Evolutionary conservation across 2,888 invertebrate genomes (phyloP), one percentile per base, ranked within the genome.

Genomic region (Drosophila eohydei): DNA sequence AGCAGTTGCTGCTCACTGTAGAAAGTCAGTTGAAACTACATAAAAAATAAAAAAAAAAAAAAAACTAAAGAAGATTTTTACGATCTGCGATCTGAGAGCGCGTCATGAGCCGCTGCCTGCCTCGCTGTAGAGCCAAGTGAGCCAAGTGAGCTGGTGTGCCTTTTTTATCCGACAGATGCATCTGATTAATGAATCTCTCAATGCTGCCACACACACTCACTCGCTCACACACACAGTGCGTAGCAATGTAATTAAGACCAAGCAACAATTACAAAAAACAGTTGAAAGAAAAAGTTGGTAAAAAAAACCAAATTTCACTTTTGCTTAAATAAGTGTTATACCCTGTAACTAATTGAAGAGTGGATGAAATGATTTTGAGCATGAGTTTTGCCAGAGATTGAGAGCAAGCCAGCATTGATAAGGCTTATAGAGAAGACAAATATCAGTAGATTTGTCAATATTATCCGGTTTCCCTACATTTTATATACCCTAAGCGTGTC

Each of bases 151-250:
- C 48, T 58, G 28, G 21, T 66, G 46, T 55, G 54, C 61, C 56
- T 74, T 75, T 78, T 89, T 88, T 89, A 88, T 89, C 85, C 88
- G 85, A 88, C 88, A 89, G 88, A 85, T 86, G 86, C 86, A 88
- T 88, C 86, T 89, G 89, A 89, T 89, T 86, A 86, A 86, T 86
- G 88, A 82, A 84, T 84, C 81, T 81, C 82, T 78, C 82, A 75
- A 78, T 71, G 70, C 71, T 67, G 73, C 78, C 78, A 69, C 77
- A 66, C 44, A 65, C 43, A 65, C 30, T 30, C 61, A 21, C 63
- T 30, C 63, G 26, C 34, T 12, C 46, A 26, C 44, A 26, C 32
- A 58, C 26, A 21, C 30, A 51, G 78, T 89, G 89, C 89, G 88
- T 88, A 76, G 76, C 82, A 87, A 68, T 73, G 80, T 89, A 89